phyloP scores from a whole-genome alignment of 2,797 vertebrate species.

The Podargus strigoides region DNA sequence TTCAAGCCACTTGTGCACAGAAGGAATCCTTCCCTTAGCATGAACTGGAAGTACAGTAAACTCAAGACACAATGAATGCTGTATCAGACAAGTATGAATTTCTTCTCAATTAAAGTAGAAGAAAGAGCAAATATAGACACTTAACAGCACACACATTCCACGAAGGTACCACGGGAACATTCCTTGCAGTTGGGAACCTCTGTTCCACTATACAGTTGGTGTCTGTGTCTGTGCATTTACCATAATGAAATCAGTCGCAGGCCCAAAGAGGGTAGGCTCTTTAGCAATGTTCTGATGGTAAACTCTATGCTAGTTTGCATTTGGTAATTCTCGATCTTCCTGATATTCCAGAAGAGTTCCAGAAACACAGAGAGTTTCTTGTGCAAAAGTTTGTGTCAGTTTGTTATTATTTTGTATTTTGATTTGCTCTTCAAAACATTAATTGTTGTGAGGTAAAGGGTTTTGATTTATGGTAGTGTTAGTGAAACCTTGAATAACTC shows the following conservation, averaged over 20 bases:
- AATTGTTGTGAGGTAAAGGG: background rate
- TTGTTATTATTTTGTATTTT: background rate
- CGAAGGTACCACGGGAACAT: background rate
- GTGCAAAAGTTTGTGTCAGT: background rate
- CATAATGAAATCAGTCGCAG: background rate
- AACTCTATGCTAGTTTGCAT: background rate
- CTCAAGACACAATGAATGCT: background rate
- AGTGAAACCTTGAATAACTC: background rate
- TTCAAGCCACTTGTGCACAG: background rate
- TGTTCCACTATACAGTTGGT: rapidly evolving
- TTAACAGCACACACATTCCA: background rate
- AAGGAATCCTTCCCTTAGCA: background rate
- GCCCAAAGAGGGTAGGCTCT: background rate
- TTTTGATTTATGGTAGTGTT: background rate
- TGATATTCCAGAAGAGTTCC: background rate
- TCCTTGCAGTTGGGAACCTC: background rate
- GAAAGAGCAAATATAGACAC: background rate
- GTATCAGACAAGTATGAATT: background rate
- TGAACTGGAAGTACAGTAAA: background rate
- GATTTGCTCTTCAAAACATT: background rate
- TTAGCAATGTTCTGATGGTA: background rate
- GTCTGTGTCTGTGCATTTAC: background rate
- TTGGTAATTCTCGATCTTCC: background rate
- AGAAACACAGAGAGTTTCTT: background rate
- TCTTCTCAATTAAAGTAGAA: background rate